Percentiles rank a stretch among this genome's conserved stretches.
These are phyloP conservation scores for Sebastes vulpes DNA, from an alignment of 2,797 vertebrate species.

Conservation along the genomic window DNA sequence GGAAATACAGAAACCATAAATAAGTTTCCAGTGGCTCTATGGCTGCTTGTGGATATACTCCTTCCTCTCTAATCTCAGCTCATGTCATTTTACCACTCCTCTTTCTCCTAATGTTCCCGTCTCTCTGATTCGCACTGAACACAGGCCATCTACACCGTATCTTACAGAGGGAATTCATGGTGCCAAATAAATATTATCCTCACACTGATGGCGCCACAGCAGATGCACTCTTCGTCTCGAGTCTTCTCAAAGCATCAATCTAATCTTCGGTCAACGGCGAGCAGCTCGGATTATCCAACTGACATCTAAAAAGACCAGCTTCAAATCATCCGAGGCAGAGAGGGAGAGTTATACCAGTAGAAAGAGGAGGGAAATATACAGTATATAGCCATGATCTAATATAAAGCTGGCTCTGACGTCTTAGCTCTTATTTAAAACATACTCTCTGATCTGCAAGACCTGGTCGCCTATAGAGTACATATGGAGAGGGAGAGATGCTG, in stretches of 20 bases:
- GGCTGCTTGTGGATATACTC: neutral
- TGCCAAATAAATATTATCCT: constrained; percentile 39
- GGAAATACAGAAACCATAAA: constrained; percentile 18
- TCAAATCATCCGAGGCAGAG: constrained; percentile 21
- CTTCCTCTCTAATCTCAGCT: constrained; percentile 11
- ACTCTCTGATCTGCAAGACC: constrained; percentile 16
- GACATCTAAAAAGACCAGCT: constrained; percentile 11
- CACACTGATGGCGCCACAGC: constrained; percentile 7
- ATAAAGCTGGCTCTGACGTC: constrained; percentile 5
- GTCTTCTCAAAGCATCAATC: constrained; percentile 33
- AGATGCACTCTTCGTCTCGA: constrained; percentile 20
- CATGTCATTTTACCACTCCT: neutral
- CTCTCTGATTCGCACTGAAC: neutral
- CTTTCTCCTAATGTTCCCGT: neutral
- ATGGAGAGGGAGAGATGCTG: neutral
- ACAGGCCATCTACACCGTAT: neutral
- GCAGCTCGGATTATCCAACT: constrained; percentile 14
- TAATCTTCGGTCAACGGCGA: constrained; percentile 11
- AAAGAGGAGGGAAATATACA: neutral
- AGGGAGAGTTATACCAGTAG: neutral
- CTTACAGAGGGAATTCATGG: neutral
- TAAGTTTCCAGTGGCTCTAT: neutral
- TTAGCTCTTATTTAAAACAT: neutral
- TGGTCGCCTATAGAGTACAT: neutral
- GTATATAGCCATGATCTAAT: neutral